Conservation (phyloP, 2,888 invertebrate genomes). For the Amphipyra tragopoginis region DNA sequence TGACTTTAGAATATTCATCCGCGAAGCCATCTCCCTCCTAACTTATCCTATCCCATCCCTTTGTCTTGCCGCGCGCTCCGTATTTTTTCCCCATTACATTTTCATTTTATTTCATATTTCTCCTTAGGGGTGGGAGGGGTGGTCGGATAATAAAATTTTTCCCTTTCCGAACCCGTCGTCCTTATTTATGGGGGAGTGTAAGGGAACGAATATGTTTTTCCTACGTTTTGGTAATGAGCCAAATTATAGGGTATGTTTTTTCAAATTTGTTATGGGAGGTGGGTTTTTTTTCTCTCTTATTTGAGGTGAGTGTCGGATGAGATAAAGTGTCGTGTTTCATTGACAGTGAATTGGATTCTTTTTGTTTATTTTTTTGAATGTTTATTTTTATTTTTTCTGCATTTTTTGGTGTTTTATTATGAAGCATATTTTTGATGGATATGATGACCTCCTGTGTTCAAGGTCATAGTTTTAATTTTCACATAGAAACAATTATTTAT, state of each 20-base stretch:
- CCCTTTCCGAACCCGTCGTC: conserved; percentile 80
- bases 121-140: conserved; percentile 76
- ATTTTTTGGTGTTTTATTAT: neutral
- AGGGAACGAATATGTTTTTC: conserved; percentile 87
- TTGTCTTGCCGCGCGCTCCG: conserved; percentile 86
- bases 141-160: conserved; percentile 86
- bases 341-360: conserved; percentile 28
- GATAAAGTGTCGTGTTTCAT: conserved; percentile 76
- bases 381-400: neutral
- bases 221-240: conserved; percentile 87
- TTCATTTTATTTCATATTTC: conserved; percentile 90
- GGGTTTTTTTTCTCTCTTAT: conserved; percentile 66
- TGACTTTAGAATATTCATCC: too few relatives aligned
- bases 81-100: conserved; percentile 90
- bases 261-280: conserved; percentile 72
- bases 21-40: conserved; percentile 66
- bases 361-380: neutral
- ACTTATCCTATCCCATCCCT: conserved; percentile 74
- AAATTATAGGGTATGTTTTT: conserved; percentile 86
- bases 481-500: too few relatives aligned
- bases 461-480: too few relatives aligned
- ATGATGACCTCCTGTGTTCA: too few relatives aligned
- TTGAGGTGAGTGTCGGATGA: conserved; percentile 66
- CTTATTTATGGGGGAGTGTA: conserved; percentile 87
- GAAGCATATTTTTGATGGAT: too few relatives aligned